Conservation (phyloP, 2,888 invertebrate genomes). For the Gonocerus acuteangulatus region DNA sequence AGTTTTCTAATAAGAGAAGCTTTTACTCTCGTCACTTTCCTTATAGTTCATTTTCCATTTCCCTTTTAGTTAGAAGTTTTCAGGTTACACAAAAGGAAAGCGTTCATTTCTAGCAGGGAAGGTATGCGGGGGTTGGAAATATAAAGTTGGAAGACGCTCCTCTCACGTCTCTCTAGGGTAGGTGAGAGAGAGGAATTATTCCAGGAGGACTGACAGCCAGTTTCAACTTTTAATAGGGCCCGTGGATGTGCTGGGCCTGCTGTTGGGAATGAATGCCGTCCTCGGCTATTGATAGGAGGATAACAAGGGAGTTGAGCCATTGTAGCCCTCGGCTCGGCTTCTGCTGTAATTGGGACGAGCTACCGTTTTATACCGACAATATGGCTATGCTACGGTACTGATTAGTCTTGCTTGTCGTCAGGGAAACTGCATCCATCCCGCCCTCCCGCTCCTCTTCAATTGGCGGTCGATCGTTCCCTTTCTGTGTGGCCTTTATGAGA, state of each 20-base stretch:
- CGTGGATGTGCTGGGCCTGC: conserved; percentile 2
- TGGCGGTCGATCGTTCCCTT: too few relatives aligned
- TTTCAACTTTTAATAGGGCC: conserved; percentile 23
- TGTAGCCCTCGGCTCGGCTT: conserved; percentile 9
- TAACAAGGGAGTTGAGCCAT: conserved; percentile 17
- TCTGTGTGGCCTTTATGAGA: too few relatives aligned
- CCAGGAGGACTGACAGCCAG: conserved; percentile 10
- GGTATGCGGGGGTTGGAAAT: too few relatives aligned
- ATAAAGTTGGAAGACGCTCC: too few relatives aligned
- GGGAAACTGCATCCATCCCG: conserved; percentile 9
- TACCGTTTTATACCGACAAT: conserved; percentile 1
- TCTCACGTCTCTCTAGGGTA: too few relatives aligned
- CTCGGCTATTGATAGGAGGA: conserved; percentile 20
- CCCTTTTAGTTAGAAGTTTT: too few relatives aligned
- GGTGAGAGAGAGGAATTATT: conserved; percentile 7
- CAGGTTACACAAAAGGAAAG: too few relatives aligned
- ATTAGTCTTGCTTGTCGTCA: conserved; percentile 13
- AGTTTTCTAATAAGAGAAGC: too few relatives aligned
- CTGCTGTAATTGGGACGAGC: conserved; percentile 15
- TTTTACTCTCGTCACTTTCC: too few relatives aligned
- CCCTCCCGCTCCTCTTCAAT: too few relatives aligned
- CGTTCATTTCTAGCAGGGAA: too few relatives aligned
- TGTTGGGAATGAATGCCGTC: conserved; percentile 10
- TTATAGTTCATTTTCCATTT: too few relatives aligned
- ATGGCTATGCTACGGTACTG: conserved; percentile 3